Evolutionary conservation across 2,113 vertebrate species (phyloP).

Genomic region (Ceratotherium simum): DNA sequence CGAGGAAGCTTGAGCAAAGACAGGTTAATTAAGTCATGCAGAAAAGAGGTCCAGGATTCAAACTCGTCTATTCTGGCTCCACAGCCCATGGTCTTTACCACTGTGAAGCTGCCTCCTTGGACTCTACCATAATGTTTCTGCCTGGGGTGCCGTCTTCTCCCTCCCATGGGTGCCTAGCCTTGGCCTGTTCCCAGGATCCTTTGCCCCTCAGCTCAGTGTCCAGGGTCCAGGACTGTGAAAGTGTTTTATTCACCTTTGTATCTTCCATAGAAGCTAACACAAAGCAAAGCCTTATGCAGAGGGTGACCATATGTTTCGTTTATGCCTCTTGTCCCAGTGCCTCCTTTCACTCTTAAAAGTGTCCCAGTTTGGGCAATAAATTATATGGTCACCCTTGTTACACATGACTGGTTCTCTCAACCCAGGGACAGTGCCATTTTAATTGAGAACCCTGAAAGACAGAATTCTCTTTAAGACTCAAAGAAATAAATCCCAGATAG

Average conservation of each 20-base stretch:
- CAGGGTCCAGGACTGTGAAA: neutral
- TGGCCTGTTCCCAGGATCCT: neutral
- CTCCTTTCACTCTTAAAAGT: conserved; percentile 46
- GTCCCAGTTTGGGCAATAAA: conserved; percentile 39
- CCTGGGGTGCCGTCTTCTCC: neutral
- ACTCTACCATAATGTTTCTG: neutral
- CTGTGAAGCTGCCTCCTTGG: neutral
- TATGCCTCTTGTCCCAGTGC: neutral
- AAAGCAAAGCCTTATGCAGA: conserved; percentile 5
- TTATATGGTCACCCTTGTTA: conserved; percentile 28
- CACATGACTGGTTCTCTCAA: neutral
- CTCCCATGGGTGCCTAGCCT: neutral
- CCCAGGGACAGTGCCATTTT: conserved; percentile 47
- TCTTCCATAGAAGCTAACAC: neutral
- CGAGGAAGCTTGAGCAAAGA: neutral
- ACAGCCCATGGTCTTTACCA: neutral
- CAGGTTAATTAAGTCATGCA: neutral
- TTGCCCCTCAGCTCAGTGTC: neutral
- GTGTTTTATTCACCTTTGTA: neutral
- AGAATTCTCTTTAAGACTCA: conserved; percentile 50
- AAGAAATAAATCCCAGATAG: conserved; percentile 50
- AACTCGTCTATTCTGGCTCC: neutral
- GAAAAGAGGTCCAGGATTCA: conserved; percentile 29
- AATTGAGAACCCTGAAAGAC: conserved; percentile 34
- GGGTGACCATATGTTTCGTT: conserved; percentile 19